These are phyloP conservation scores for Cylloceria caligata DNA, from an alignment of 2,888 invertebrate genomes.

Conservation along the genomic window DNA sequence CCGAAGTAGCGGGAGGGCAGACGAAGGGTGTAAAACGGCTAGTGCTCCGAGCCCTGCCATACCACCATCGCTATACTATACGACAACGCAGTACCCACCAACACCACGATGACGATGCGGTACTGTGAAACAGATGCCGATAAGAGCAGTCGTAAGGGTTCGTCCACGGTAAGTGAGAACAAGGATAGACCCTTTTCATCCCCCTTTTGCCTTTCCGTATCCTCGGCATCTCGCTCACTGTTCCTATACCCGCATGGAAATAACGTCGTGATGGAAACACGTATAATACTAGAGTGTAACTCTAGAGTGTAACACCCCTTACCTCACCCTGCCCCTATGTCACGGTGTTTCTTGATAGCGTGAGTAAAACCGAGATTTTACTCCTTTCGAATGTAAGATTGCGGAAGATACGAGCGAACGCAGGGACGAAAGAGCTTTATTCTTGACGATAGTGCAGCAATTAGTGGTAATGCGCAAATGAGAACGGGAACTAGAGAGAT, in stretches of 20 bases:
- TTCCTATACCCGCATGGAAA: conserved; percentile 61
- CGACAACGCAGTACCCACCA: conserved; percentile 7
- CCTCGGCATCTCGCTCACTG: conserved; percentile 7
- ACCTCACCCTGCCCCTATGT: too few relatives aligned
- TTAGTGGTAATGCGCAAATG: neutral
- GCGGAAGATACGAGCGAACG: neutral
- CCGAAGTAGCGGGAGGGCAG: conserved; percentile 7
- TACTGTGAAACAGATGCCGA: conserved; percentile 71
- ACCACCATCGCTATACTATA: neutral
- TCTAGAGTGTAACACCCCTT: conserved; percentile 1
- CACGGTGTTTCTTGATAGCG: conserved; percentile 8
- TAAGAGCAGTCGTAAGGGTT: conserved; percentile 75
- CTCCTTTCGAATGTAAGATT: conserved; percentile 18
- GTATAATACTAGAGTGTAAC: conserved; percentile 44
- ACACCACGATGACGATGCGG: conserved; percentile 47
- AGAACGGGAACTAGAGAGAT: neutral
- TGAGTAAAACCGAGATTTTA: conserved; percentile 8
- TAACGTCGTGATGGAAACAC: conserved; percentile 59
- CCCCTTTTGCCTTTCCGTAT: neutral
- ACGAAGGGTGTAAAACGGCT: conserved; percentile 66
- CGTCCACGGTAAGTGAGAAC: conserved; percentile 69
- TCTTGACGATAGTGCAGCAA: neutral
- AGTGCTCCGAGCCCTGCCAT: conserved; percentile 38
- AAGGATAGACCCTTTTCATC: conserved; percentile 34
- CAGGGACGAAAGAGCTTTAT: neutral